phyloP scores from a whole-genome alignment of 30 jellyfish, hydroid and myxozoan genomes.

The Aurelia sp. region DNA sequence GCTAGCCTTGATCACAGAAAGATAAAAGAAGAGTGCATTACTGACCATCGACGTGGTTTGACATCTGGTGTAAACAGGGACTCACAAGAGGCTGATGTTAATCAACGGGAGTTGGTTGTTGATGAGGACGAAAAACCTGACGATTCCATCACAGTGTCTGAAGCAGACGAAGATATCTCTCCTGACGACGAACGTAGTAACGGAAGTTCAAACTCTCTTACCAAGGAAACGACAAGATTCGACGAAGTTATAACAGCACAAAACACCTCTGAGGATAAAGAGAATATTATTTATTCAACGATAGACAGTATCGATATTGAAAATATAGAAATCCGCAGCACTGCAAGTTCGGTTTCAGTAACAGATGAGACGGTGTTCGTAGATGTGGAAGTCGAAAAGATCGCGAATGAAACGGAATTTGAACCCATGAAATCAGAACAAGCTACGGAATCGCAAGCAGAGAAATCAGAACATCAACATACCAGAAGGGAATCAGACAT shows the following conservation, averaged over 20 bases:
- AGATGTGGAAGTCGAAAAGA: not conserved
- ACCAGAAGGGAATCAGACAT: not conserved
- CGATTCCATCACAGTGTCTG: not conserved
- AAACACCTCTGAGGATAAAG: not conserved
- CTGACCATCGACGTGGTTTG: constrained; percentile 42
- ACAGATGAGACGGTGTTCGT: not conserved
- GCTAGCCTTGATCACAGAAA: constrained; percentile 44
- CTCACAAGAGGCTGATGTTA: constrained; percentile 20
- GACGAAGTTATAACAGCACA: not conserved
- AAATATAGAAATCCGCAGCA: constrained; percentile 9
- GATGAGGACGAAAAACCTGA: constrained; percentile 12
- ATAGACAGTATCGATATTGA: constrained; percentile 34
- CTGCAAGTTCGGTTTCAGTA: constrained; percentile 3
- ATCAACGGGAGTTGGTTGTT: not conserved
- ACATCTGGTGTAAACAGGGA: constrained; percentile 55
- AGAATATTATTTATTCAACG: constrained; percentile 1
- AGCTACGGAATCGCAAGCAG: not conserved
- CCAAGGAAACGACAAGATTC: not conserved
- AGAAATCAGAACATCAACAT: not conserved
- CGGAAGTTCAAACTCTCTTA: not conserved
- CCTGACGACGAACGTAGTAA: not conserved
- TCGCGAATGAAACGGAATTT: not conserved
- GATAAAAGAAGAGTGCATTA: constrained; percentile 32
- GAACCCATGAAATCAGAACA: not conserved
- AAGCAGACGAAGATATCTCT: not conserved